Evolutionary conservation across 2,113 vertebrate genomes (phyloP).

Genomic region (Herpetotheres cachinnans): DNA sequence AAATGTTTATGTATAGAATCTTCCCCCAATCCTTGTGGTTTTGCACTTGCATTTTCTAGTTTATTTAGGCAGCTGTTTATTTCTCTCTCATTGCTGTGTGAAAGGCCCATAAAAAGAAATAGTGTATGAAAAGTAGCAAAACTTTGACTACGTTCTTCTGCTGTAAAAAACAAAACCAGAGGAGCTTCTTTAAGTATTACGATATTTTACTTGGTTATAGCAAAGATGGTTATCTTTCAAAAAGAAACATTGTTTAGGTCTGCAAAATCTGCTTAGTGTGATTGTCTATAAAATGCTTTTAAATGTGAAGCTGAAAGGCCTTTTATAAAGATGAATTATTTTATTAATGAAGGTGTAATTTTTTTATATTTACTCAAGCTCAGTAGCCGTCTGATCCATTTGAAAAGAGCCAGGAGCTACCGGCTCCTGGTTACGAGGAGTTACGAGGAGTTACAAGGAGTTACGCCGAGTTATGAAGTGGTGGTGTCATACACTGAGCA

Average conservation of each 20-base stretch:
- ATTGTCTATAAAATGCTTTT: background rate
- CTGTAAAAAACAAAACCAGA: background rate
- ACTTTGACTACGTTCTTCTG: background rate
- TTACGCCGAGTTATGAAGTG: background rate
- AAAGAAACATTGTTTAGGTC: background rate
- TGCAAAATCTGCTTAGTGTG: background rate
- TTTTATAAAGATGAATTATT: background rate
- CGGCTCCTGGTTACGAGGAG: no score
- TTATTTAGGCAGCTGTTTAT: background rate
- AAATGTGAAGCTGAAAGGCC: background rate
- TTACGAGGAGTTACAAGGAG: background rate
- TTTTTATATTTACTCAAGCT: background rate
- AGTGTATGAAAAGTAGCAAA: background rate
- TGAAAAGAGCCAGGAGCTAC: background rate
- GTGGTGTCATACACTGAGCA: background rate
- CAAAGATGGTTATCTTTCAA: background rate
- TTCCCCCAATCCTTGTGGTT: background rate
- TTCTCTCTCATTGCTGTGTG: background rate
- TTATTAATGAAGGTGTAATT: background rate
- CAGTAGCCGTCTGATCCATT: background rate
- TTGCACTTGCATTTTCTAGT: background rate
- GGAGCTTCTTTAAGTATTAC: background rate
- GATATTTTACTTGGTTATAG: background rate
- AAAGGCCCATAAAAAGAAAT: background rate
- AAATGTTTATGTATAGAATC: background rate